phyloP scores from a whole-genome alignment of 2,888 invertebrate genomes.

The Leptopilina myrica region DNA sequence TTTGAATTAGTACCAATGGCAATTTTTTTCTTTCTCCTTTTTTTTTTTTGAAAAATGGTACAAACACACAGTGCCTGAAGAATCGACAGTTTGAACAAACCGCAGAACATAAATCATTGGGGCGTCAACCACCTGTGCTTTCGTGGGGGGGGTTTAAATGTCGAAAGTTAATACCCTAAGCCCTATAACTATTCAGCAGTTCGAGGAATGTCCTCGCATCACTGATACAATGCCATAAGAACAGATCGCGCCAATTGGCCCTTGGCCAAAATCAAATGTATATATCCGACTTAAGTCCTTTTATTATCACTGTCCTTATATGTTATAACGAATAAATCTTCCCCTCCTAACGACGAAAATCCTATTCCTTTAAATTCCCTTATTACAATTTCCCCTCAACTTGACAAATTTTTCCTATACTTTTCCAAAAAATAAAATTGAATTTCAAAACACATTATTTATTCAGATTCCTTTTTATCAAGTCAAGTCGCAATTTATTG shows the following conservation, averaged over 20 bases:
- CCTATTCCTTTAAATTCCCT: slow-evolving; percentile 17
- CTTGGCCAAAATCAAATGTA: slow-evolving; percentile 73
- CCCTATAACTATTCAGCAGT: slow-evolving; percentile 69
- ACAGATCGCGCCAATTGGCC: slow-evolving; percentile 73
- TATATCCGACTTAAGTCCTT: slow-evolving; percentile 65
- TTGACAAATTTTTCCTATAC: neutral
- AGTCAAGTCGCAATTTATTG: too few species aligned
- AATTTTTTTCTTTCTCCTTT: neutral
- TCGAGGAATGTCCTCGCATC: slow-evolving; percentile 67
- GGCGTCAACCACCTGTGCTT: slow-evolving; percentile 70
- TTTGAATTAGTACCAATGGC: too few species aligned
- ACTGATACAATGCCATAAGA: slow-evolving; percentile 50
- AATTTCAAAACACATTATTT: neutral
- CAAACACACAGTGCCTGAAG: neutral
- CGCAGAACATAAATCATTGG: slow-evolving; percentile 67
- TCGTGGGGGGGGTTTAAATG: slow-evolving; percentile 46
- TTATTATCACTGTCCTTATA: slow-evolving; percentile 50
- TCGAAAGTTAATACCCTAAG: slow-evolving; percentile 70
- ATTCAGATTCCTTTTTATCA: neutral
- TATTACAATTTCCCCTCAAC: neutral
- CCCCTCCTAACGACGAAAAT: neutral
- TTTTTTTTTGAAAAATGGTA: neutral
- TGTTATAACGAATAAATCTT: slow-evolving; percentile 17
- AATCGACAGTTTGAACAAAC: slow-evolving; percentile 46
- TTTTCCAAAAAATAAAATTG: neutral